Evolutionary conservation across 2,113 vertebrate genomes (phyloP).

Genomic region (Phodopus roborovskii): DNA sequence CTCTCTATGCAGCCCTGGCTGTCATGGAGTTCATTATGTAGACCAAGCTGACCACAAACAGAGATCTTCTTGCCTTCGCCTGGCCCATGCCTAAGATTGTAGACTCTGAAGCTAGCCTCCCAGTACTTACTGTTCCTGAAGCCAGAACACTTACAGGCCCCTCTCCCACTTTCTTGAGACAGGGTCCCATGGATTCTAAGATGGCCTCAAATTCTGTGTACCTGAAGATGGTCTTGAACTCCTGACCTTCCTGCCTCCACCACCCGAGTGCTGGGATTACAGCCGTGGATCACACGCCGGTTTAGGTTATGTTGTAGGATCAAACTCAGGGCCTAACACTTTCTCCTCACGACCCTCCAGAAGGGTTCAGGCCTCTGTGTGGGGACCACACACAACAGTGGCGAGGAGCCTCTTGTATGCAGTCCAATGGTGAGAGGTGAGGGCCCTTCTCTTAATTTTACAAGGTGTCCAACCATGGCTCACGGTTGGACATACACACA

Average conservation of each 20-base stretch:
- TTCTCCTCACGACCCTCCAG: neutral
- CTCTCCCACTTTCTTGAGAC: neutral
- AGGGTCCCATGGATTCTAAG: neutral
- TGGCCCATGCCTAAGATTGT: neutral
- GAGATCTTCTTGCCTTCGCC: neutral
- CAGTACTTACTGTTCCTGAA: neutral
- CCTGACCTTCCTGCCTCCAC: neutral
- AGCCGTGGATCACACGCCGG: no score
- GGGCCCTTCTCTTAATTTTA: neutral
- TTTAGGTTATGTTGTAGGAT: neutral
- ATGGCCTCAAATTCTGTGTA: neutral
- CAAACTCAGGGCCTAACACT: neutral
- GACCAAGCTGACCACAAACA: neutral
- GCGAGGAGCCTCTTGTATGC: neutral
- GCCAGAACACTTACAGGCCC: no score
- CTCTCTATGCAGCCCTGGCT: neutral
- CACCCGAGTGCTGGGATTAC: neutral
- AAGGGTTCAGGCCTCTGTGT: no score
- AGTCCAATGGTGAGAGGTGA: fast-evolving
- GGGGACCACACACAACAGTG: fast-evolving
- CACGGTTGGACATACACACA: neutral
- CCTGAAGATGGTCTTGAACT: neutral
- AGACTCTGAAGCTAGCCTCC: neutral
- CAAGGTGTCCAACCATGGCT: neutral
- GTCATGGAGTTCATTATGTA: neutral